A percentile compares a stretch with the other conserved stretches of the same genome.
Evolutionary conservation across 2,113 vertebrate genomes (phyloP).

Genomic region (Marmota monax): DNA sequence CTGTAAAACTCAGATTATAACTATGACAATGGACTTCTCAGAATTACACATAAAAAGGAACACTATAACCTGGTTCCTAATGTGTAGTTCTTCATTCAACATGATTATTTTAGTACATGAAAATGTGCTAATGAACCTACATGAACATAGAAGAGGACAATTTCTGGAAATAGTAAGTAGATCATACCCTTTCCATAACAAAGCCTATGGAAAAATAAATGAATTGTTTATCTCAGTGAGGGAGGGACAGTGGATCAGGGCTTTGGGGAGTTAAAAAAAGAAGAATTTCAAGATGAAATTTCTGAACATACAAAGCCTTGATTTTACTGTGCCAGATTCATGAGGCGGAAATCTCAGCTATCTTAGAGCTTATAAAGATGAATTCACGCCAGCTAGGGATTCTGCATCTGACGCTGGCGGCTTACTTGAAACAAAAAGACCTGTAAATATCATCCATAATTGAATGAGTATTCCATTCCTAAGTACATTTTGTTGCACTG

Average conservation of each 20-base stretch:
- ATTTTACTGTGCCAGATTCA: conserved; percentile 5
- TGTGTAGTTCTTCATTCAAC: background rate
- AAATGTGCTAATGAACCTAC: background rate
- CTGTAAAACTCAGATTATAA: background rate
- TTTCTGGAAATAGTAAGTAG: background rate
- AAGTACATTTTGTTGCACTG: background rate
- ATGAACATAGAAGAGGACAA: background rate
- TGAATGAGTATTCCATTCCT: background rate
- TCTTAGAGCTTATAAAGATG: conserved; percentile 32
- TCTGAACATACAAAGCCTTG: conserved; percentile 57
- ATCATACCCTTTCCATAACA: background rate
- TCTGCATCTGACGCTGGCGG: background rate
- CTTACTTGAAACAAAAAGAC: conserved; percentile 59
- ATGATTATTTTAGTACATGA: background rate
- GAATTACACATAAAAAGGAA: background rate
- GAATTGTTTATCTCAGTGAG: background rate
- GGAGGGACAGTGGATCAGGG: background rate
- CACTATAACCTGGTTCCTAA: background rate
- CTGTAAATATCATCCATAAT: conserved; percentile 21
- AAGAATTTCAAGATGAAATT: conserved; percentile 10
- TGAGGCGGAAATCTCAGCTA: conserved; percentile 3
- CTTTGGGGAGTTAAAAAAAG: background rate
- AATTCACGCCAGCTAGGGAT: conserved; percentile 51
- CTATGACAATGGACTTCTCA: background rate
- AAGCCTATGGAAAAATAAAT: background rate